Base-by-base conservation (phyloP, 2,113 vertebrate genomes). In the Pogona vitticeps region DNA sequence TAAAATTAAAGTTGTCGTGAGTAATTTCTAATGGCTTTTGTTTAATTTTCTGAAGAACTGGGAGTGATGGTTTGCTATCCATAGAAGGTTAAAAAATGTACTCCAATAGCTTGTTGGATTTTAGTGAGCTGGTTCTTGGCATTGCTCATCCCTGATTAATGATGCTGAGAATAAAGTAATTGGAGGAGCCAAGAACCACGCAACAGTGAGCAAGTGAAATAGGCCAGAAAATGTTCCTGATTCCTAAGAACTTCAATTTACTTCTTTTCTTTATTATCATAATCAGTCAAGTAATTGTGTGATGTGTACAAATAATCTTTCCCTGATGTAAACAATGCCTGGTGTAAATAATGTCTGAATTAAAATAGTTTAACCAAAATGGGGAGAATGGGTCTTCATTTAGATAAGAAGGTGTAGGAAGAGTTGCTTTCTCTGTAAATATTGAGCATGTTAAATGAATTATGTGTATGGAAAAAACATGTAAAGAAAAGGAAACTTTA, bases 181-280 rank as follows among this genome's bases (percentile, higher is more conserved):
- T 40, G 89, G 38, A 85, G 77, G 89, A 87, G 77, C 31, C 79
- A 88, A 86, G 87, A 86, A 0, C 6, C 59, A 84, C 38, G 81
- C 31, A 84, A 70, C 63, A 76, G 52, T 86, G 65, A 91, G 77
- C 90, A 86, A 94, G 86, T 83, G 63, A 91, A 61, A 76, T 8
- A 78, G 3, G 81, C 26, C 4, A 82, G 14, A 40, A 83, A 85
- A 61, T n/a, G 71, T 82, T 23, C 20, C 14, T 56, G 52, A 80
- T 77, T 90, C 78, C 42, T 33, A 58, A 82, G 56, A 9, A 20
- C 1, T 78, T 86, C 77, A 73, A 86, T 17, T 3, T 42, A 61
- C 3, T 17, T 88, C 61, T 67, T 36, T 90, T 84, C 72, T 33
- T 75, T 33, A 75, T 88, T 71, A 65, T 38, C 20, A 28, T 75